A percentile compares a stretch with the other conserved stretches of the same genome.
Conservation (phyloP, 2,888 invertebrate genomes). For the Eristalis pertinax region DNA sequence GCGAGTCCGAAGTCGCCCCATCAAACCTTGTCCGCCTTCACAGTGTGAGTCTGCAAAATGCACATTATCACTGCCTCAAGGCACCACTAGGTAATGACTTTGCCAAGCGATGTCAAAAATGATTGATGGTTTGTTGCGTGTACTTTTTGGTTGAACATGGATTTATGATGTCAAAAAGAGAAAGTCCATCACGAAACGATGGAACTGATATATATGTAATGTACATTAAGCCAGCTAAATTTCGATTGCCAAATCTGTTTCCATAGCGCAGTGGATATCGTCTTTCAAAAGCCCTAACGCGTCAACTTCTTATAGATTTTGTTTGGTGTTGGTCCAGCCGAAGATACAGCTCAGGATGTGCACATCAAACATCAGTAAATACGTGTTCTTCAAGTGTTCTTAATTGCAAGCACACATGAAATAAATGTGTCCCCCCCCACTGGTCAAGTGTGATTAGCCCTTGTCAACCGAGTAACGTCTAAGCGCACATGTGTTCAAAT, state of each 20-base stretch:
- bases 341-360: too few relatives aligned
- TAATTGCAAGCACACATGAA: background rate
- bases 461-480: background rate
- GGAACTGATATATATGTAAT: background rate
- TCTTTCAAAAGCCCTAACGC: too few relatives aligned
- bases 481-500: background rate
- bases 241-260: background rate
- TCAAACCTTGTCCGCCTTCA: background rate
- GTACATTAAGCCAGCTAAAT: background rate
- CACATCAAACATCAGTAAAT: background rate
- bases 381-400: background rate
- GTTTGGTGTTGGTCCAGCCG: background rate
- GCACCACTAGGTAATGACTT: background rate
- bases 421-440: background rate
- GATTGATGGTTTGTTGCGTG: background rate
- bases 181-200: background rate
- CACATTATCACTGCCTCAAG: background rate
- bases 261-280: background rate
- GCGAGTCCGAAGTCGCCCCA: background rate
- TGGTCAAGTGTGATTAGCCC: background rate
- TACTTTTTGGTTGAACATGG: background rate
- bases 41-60: background rate
- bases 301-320: too few relatives aligned
- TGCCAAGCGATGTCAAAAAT: background rate
- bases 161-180: background rate